Evolutionary conservation across 2,888 invertebrate genomes (phyloP).

Genomic region (Ceramica pisi): DNA sequence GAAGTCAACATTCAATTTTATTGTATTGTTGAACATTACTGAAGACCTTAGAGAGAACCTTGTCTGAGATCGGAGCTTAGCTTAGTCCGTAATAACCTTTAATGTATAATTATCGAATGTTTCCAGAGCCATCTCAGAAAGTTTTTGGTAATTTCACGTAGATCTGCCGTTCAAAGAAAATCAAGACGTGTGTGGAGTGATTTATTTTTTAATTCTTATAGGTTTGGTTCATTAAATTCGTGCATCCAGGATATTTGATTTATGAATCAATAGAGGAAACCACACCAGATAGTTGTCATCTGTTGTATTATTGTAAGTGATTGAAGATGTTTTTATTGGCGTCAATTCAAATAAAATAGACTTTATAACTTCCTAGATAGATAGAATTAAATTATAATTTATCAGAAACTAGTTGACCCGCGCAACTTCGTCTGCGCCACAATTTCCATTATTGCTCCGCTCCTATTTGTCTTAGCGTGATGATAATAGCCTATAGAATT

Average conservation of each 20-base stretch:
- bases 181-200: constrained; percentile 21
- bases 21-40: not conserved
- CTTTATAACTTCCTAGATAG: not conserved
- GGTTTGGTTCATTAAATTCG: constrained; percentile 10
- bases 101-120: not conserved
- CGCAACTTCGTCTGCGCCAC: no score
- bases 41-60: not conserved
- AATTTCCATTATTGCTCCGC: no score
- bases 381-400: not conserved
- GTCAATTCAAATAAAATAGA: constrained; percentile 10
- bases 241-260: constrained; percentile 30
- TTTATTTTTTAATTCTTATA: constrained; percentile 27
- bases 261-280: constrained; percentile 12
- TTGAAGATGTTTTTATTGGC: not conserved
- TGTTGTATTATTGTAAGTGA: not conserved
- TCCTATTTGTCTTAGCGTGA: no score
- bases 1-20: not conserved
- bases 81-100: not conserved
- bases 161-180: constrained; percentile 18
- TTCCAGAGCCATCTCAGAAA: constrained; percentile 2
- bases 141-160: constrained; percentile 15
- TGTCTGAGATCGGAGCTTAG: not conserved
- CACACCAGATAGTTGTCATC: constrained; percentile 1
- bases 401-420: not conserved
- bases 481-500: no score